A percentile compares a stretch with the other conserved stretches of the same genome.
phyloP scores from a whole-genome alignment of 2,113 vertebrate genomes.

The Pheucticus melanocephalus region DNA sequence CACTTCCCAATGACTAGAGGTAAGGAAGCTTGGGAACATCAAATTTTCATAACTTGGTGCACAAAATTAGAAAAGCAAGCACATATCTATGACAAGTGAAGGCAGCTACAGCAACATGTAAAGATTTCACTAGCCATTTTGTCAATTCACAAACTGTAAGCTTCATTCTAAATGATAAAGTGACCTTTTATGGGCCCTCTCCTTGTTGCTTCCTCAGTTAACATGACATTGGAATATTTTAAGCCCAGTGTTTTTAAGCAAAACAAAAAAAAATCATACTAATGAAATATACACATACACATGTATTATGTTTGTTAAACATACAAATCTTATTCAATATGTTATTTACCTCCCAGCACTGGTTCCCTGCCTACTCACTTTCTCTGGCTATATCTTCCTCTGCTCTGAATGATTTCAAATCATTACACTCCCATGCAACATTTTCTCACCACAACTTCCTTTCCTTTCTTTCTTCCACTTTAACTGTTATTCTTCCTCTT shows the following conservation, averaged over 20 bases:
- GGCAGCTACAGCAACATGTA: background rate
- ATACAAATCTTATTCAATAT: background rate
- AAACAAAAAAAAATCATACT: background rate
- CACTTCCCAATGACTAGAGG: background rate
- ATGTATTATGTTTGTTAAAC: background rate
- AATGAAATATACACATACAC: background rate
- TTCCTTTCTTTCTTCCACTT: background rate
- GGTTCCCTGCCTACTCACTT: background rate
- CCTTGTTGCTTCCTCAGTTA: background rate
- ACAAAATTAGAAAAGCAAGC: background rate
- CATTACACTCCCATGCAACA: background rate
- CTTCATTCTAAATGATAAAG: background rate
- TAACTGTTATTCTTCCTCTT: background rate
- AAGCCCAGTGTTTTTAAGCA: background rate
- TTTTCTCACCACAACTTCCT: background rate
- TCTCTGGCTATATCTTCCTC: background rate
- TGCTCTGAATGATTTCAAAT: background rate
- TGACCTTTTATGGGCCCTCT: background rate
- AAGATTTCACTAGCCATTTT: background rate
- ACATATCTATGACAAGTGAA: background rate
- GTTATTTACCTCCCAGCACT: background rate
- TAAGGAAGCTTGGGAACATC: background rate
- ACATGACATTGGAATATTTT: background rate
- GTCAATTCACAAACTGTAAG: background rate
- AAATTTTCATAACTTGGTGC: background rate